These are phyloP conservation scores for Lasiommata megera DNA, from an alignment of 2,888 invertebrate species.

Conservation along the genomic window DNA sequence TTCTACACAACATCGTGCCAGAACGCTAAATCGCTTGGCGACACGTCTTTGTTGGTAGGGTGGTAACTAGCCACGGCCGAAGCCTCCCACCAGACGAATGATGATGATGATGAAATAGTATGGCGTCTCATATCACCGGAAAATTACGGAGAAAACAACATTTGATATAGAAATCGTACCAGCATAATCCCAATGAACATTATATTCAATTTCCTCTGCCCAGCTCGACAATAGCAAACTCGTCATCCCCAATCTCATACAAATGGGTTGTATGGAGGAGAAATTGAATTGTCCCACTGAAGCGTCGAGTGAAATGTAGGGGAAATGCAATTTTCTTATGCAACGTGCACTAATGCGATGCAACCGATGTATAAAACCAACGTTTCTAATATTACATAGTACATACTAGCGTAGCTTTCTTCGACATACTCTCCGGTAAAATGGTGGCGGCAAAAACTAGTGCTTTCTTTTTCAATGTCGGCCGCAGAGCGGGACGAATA, in stretches of 20 bases:
- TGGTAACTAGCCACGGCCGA: too few relatives aligned
- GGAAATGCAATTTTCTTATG: constrained; percentile 78
- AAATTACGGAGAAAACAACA: too few relatives aligned
- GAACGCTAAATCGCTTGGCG: too few relatives aligned
- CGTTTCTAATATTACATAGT: constrained; percentile 79
- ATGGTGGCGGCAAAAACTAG: constrained; percentile 64
- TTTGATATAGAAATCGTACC: too few relatives aligned
- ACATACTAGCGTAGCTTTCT: constrained; percentile 77
- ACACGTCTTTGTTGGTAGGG: too few relatives aligned
- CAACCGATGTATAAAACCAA: constrained; percentile 63
- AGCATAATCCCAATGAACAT: too few relatives aligned
- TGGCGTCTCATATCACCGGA: too few relatives aligned
- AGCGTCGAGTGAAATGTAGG: constrained; percentile 41
- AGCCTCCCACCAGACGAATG: too few relatives aligned
- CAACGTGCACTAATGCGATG: constrained; percentile 69
- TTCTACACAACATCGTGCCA: too few relatives aligned
- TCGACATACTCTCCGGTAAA: constrained; percentile 74
- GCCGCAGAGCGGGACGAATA: constrained; percentile 46
- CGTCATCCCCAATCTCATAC: not conserved
- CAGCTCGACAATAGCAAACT: not conserved
- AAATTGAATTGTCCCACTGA: constrained; percentile 35
- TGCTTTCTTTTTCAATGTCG: constrained; percentile 81
- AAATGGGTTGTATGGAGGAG: constrained; percentile 20
- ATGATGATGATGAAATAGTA: too few relatives aligned
- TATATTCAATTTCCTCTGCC: not conserved